phyloP scores from a whole-genome alignment of 2,888 invertebrate species.

The Syrphus vitripennis region DNA sequence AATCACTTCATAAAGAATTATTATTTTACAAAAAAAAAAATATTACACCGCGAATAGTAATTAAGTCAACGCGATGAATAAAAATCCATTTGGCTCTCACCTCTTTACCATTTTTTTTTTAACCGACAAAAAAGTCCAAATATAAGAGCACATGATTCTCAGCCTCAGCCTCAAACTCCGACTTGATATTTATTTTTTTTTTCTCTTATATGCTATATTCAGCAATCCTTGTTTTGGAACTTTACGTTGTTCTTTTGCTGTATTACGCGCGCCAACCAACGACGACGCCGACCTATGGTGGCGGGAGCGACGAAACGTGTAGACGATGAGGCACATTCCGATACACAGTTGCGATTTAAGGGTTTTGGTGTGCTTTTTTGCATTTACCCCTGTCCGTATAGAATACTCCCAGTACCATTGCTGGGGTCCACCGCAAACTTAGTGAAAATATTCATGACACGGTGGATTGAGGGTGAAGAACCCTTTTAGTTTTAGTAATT shows the following conservation, averaged over 20 bases:
- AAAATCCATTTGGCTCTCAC: constrained; percentile 60
- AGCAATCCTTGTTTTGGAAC: not conserved
- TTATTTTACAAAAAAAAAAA: not conserved
- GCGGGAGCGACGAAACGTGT: not conserved
- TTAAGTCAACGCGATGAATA: constrained; percentile 59
- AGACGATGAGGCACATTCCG: constrained; percentile 18
- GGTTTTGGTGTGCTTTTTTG: constrained; percentile 41
- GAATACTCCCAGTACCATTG: not conserved
- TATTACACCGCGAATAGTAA: constrained; percentile 52
- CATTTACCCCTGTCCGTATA: not conserved
- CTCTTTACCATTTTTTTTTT: constrained; percentile 25
- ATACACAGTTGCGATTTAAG: constrained; percentile 54
- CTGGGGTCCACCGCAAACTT: constrained; percentile 16
- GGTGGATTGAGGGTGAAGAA: constrained; percentile 30
- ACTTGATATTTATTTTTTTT: not conserved
- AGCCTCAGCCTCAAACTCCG: not conserved
- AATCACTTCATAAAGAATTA: not conserved
- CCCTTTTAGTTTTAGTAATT: constrained; percentile 56
- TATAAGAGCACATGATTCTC: constrained; percentile 6
- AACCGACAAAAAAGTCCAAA: constrained; percentile 41
- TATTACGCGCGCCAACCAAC: constrained; percentile 15
- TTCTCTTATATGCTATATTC: not conserved
- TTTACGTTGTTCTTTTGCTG: constrained; percentile 30
- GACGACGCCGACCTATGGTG: not conserved
- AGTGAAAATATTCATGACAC: constrained; percentile 47